A percentile compares a stretch with the other conserved stretches of the same genome.
phyloP scores from a whole-genome alignment of 2,888 invertebrate genomes.

The Mesorhabditis belari region DNA sequence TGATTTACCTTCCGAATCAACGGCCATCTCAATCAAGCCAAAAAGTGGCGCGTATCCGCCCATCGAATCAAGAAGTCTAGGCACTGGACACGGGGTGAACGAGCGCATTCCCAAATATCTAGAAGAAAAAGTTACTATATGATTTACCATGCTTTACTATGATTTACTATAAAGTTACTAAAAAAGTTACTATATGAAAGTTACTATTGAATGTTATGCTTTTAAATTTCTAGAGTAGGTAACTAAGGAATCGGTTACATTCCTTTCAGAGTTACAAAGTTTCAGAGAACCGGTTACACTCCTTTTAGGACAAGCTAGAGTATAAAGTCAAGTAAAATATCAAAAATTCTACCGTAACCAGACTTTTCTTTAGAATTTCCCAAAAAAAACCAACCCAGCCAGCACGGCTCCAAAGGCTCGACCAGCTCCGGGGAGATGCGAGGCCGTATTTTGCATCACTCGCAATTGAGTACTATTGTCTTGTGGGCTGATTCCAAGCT shows the following conservation, averaged over 20 bases:
- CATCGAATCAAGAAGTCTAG: slow-evolving; percentile 79
- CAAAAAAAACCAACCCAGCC: slow-evolving; percentile 70
- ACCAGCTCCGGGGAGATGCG: slow-evolving; percentile 86
- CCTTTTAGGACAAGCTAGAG: too few relatives aligned
- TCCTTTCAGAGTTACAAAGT: neutral
- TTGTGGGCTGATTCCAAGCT: slow-evolving; percentile 97
- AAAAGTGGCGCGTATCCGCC: slow-evolving; percentile 88
- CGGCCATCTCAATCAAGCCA: slow-evolving; percentile 92
- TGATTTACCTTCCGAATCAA: slow-evolving; percentile 74
- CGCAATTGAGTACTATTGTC: slow-evolving; percentile 96
- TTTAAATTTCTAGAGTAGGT: neutral
- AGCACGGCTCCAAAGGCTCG: slow-evolving; percentile 89
- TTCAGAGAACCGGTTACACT: too few relatives aligned
- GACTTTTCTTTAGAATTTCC: too few relatives aligned
- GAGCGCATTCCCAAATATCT: slow-evolving; percentile 57
- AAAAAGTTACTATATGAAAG: neutral
- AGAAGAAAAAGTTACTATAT: slow-evolving; percentile 1
- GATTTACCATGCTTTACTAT: too few relatives aligned
- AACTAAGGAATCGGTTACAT: neutral
- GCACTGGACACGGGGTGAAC: slow-evolving; percentile 84
- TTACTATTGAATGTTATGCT: neutral
- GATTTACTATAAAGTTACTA: too few relatives aligned
- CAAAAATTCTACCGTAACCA: too few relatives aligned
- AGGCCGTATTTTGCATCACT: slow-evolving; percentile 89
- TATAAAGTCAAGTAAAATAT: too few relatives aligned